Conservation (phyloP, 1,140 invertebrate species). For the Neuroterus valhalla region DNA sequence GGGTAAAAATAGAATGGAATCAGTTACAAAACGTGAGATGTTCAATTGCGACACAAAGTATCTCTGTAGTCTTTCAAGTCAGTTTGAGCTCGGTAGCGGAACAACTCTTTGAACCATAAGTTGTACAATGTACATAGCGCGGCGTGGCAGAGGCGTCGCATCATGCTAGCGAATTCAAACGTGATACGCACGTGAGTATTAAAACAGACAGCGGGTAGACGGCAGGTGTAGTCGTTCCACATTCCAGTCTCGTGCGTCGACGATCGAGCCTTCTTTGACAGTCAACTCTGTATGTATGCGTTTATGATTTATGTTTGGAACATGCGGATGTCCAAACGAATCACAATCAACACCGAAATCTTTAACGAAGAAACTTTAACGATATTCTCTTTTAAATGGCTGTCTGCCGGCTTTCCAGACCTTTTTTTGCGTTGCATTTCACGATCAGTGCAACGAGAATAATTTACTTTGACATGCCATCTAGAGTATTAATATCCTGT, state of each 20-base stretch:
- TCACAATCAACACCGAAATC: constrained; percentile 17
- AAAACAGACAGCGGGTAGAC: constrained; percentile 24
- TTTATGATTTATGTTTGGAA: constrained; percentile 25
- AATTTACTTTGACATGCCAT: not conserved
- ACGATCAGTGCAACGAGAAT: not conserved
- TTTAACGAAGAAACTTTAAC: constrained; percentile 5
- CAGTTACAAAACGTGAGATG: not conserved
- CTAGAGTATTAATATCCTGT: too few species aligned
- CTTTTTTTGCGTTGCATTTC: not conserved
- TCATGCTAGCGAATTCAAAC: constrained; percentile 20
- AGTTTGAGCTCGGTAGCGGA: not conserved
- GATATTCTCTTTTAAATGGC: not conserved
- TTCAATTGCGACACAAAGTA: not conserved
- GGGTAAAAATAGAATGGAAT: too few species aligned
- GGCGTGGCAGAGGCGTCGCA: not conserved
- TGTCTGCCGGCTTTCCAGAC: not conserved
- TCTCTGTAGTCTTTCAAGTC: not conserved
- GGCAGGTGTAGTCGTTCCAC: constrained; percentile 25
- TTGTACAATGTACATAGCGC: not conserved
- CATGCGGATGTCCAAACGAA: constrained; percentile 27
- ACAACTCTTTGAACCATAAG: not conserved
- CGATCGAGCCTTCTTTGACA: constrained; percentile 25
- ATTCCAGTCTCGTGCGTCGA: constrained; percentile 26
- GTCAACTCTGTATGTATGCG: not conserved
- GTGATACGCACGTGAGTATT: constrained; percentile 24